A percentile compares a stretch with the other conserved stretches of the same genome.
Evolutionary conservation across 2,113 vertebrate species (phyloP).

Genomic region (Cinclus cinclus): DNA sequence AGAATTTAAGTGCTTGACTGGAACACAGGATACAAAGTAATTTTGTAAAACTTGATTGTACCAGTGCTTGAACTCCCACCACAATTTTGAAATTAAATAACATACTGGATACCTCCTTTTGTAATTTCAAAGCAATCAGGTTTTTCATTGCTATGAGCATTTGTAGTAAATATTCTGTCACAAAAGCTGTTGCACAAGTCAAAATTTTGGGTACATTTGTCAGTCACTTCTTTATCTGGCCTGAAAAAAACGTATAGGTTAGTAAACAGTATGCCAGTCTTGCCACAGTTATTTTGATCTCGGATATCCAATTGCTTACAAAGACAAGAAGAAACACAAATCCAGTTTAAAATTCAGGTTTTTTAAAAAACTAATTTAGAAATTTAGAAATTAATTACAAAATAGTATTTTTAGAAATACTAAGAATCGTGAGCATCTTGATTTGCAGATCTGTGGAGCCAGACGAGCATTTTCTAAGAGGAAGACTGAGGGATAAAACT

Average conservation of each 20-base stretch:
- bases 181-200: not conserved
- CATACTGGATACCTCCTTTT: not conserved
- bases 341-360: slow-evolving; percentile 65
- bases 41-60: not conserved
- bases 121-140: not conserved
- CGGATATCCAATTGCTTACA: slow-evolving; percentile 75
- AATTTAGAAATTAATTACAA: too few relatives aligned
- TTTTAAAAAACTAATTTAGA: too few relatives aligned
- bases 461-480: slow-evolving; percentile 73
- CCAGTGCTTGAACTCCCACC: not conserved
- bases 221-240: not conserved
- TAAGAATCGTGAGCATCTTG: slow-evolving; percentile 71
- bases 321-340: slow-evolving; percentile 65
- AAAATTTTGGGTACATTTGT: not conserved
- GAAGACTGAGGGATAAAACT: not conserved
- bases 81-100: not conserved
- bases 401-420: slow-evolving; percentile 77
- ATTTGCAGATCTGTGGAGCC: slow-evolving; percentile 75
- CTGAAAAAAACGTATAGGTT: not conserved
- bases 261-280: slow-evolving; percentile 71
- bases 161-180: not conserved
- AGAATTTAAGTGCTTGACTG: not conserved
- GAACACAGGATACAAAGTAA: not conserved
- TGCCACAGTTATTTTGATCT: slow-evolving; percentile 73
- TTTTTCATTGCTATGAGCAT: not conserved